Evolutionary conservation across 2,113 vertebrate genomes (phyloP).

Genomic region (Rousettus leschenaultii): DNA sequence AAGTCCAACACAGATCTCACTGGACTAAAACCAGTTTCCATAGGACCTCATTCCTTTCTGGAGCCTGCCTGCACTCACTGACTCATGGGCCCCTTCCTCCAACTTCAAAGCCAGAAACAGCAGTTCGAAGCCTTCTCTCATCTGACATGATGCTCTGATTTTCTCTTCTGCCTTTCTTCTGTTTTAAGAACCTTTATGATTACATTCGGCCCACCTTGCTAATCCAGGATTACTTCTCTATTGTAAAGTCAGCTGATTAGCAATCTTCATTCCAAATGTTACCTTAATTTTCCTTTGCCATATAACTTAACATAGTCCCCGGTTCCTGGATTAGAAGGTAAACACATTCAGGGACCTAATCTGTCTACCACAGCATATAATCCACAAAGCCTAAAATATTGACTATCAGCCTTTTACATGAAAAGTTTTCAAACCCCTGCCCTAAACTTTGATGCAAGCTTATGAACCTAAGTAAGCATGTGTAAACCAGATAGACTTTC

Average conservation of each 20-base stretch:
- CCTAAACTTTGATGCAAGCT: not conserved
- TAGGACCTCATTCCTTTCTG: not conserved
- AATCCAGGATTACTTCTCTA: not conserved
- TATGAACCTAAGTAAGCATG: not conserved
- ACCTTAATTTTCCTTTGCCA: not conserved
- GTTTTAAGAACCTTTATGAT: not conserved
- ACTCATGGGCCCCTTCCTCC: rapidly evolving
- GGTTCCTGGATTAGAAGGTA: not conserved
- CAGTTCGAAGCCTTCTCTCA: not conserved
- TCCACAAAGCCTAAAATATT: not conserved
- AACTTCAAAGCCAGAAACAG: not conserved
- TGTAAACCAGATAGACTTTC: not conserved
- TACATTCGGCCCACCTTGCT: not conserved
- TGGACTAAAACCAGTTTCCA: not conserved
- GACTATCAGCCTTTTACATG: not conserved
- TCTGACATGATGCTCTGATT: not conserved
- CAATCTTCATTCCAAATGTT: too few relatives aligned
- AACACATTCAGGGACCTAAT: not conserved
- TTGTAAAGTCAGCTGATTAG: not conserved
- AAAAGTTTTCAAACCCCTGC: not conserved
- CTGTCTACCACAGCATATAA: not conserved
- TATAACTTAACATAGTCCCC: not conserved
- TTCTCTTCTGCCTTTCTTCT: not conserved
- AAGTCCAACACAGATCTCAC: not conserved
- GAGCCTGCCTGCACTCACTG: not conserved